Evolutionary conservation across 2,113 vertebrate genomes (phyloP), one percentile per base, ranked within the genome.

Genomic region (Nymphicus hollandicus): DNA sequence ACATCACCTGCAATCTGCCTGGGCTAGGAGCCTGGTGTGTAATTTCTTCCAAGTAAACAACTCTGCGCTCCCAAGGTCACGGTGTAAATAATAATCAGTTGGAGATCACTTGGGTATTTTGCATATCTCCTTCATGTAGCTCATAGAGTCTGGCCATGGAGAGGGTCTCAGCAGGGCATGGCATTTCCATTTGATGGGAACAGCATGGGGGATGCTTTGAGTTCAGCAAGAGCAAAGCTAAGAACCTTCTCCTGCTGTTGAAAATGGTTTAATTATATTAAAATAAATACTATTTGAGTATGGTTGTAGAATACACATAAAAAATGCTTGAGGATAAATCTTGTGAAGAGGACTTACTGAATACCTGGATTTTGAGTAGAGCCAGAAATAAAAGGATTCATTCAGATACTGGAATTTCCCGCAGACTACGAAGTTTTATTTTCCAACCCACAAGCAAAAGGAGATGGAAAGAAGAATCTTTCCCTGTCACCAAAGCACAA

Each of bases 271-370:
- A 41, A n/a, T n/a, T 11, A 7, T 10, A 1, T 18, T 29, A 5
- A 46, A 53, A 27, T 3, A 22, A n/a, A 18, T 2, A 3, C 17
- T 16, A 4, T 33, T 39, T 17, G 39, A 19, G 8, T 19, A 6
- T 7, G 3, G 18, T 19, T 68, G 56, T 25, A 8, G 73, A 81
- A 44, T 6, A 10, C 0, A 0, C 0, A 3, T 4, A 0, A 7
- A 35, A 35, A 28, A 37, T 2, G 2, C 8, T 41, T 63, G 24
- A 37, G 61, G 58, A 28, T 72, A 17, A 53, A 31, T 55, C 31
- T 41, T 47, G 35, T 43, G 28, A 73, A 58, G 13, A 7, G 28
- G 71, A 17, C 12, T 60, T n/a, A 17, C 35, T 25, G 43, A 31
- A 43, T 46, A 31, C 46, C 31, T 39, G 17, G 1, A 2, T 49